A percentile compares a stretch with the other conserved stretches of the same genome.
Evolutionary conservation across 2,888 invertebrate genomes (phyloP).

Genomic region (Drosophila crucigera): DNA sequence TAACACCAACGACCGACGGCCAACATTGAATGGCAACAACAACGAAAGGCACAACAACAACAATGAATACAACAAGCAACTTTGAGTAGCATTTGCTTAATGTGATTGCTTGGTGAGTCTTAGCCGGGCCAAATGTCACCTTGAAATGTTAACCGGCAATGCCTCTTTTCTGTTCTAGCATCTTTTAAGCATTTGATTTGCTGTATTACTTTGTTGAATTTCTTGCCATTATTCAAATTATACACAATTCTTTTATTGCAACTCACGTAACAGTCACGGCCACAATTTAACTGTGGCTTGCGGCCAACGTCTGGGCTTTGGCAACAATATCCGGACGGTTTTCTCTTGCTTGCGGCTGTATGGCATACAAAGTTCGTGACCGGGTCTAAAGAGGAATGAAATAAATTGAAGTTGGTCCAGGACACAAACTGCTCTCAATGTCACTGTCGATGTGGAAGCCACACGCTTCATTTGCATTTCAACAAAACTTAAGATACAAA

Average conservation of each 20-base stretch:
- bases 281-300: constrained; percentile 31
- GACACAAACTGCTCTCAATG: constrained; percentile 2
- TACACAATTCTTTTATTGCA: constrained; percentile 50
- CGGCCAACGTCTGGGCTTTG: constrained; percentile 9
- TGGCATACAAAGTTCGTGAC: constrained; percentile 26
- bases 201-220: constrained; percentile 2
- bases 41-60: neutral
- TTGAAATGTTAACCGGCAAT: constrained; percentile 51
- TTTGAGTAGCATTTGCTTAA: constrained; percentile 50
- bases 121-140: constrained; percentile 56
- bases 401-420: constrained; percentile 25
- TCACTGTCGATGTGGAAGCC: neutral
- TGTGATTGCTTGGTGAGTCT: constrained; percentile 57
- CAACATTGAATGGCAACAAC: constrained; percentile 9
- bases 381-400: neutral
- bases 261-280: constrained; percentile 48
- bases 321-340: constrained; percentile 4
- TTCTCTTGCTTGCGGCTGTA: neutral
- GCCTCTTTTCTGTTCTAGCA: constrained; percentile 1
- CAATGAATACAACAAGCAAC: neutral
- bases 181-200: constrained; percentile 24
- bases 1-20: constrained; percentile 37
- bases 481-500: constrained; percentile 13
- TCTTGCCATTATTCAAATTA: constrained; percentile 50
- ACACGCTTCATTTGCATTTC: constrained; percentile 24